phyloP scores from a whole-genome alignment of 92 coral and sea anemone species.

The Muricea muricata region DNA sequence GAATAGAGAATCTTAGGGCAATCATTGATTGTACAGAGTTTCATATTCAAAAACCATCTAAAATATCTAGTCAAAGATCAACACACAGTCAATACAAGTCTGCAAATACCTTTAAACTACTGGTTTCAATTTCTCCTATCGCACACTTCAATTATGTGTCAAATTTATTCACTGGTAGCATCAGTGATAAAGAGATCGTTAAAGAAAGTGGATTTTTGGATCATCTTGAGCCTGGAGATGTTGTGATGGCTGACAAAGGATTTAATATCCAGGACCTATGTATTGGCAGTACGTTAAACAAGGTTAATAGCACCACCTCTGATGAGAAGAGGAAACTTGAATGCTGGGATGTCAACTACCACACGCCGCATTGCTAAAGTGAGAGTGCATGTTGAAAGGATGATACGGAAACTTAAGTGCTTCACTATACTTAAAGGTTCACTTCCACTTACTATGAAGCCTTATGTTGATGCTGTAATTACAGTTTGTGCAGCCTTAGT shows the following conservation, averaged over 20 bases:
- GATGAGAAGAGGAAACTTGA: slow-evolving; percentile 45
- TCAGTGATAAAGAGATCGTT: slow-evolving; percentile 68
- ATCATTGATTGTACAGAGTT: slow-evolving; percentile 72
- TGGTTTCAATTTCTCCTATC: slow-evolving; percentile 60
- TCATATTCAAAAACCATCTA: slow-evolving; percentile 60
- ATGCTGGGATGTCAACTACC: slow-evolving; percentile 48
- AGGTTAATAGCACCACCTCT: slow-evolving; percentile 62
- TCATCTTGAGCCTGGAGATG: slow-evolving; percentile 56
- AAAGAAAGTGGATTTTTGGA: slow-evolving; percentile 58
- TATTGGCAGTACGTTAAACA: slow-evolving; percentile 52
- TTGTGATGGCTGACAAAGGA: slow-evolving; percentile 65
- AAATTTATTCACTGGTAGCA: slow-evolving; percentile 58
- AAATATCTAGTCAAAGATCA: slow-evolving; percentile 64
- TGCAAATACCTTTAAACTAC: slow-evolving; percentile 52
- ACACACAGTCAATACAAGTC: slow-evolving; percentile 73
- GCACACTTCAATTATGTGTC: slow-evolving; percentile 66
- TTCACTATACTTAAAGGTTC: slow-evolving; percentile 67
- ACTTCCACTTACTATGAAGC: slow-evolving; percentile 74
- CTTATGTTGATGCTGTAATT: slow-evolving; percentile 67
- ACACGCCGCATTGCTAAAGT: slow-evolving; percentile 63
- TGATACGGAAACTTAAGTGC: slow-evolving; percentile 69
- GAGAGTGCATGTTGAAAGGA: slow-evolving; percentile 81
- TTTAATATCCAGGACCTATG: slow-evolving; percentile 57
- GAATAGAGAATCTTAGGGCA: slow-evolving; percentile 56
- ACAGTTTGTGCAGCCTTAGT: slow-evolving; percentile 75